phyloP scores from a whole-genome alignment of 2,113 vertebrate genomes.

The Eptesicus fuscus region DNA sequence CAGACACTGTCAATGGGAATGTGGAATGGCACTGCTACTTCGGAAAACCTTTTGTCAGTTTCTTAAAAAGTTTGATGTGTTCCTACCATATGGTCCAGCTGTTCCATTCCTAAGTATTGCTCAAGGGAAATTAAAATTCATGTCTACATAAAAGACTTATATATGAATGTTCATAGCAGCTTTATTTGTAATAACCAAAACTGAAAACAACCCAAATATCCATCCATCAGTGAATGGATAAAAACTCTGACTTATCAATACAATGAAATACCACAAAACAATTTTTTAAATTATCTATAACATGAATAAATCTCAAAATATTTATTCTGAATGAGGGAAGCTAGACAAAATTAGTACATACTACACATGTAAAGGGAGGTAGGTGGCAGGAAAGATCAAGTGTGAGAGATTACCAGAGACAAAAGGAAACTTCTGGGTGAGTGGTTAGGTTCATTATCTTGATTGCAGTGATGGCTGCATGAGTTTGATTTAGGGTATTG shows the following conservation, averaged over 20 bases:
- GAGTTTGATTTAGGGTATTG: neutral
- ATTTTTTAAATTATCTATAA: neutral
- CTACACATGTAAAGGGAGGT: neutral
- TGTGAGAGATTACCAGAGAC: neutral
- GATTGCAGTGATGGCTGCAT: neutral
- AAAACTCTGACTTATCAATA: neutral
- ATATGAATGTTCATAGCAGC: neutral
- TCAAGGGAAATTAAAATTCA: neutral
- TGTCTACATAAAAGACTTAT: neutral
- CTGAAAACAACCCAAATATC: neutral
- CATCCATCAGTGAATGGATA: neutral
- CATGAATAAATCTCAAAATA: neutral
- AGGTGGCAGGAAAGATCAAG: neutral
- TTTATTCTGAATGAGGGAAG: neutral
- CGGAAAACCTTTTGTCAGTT: neutral
- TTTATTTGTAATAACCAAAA: neutral
- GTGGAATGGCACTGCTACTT: neutral
- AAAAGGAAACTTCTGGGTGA: neutral
- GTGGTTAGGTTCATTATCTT: neutral
- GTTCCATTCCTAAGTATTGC: neutral
- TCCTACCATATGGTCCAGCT: neutral
- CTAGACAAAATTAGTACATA: neutral
- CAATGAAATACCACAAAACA: neutral
- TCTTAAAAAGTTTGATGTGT: neutral
- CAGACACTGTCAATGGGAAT: neutral